A percentile compares a stretch with the other conserved stretches of the same genome.
Conservation (phyloP, 37 sponge, comb jelly and placozoan species). For the Mnemiopsis leidyi region DNA sequence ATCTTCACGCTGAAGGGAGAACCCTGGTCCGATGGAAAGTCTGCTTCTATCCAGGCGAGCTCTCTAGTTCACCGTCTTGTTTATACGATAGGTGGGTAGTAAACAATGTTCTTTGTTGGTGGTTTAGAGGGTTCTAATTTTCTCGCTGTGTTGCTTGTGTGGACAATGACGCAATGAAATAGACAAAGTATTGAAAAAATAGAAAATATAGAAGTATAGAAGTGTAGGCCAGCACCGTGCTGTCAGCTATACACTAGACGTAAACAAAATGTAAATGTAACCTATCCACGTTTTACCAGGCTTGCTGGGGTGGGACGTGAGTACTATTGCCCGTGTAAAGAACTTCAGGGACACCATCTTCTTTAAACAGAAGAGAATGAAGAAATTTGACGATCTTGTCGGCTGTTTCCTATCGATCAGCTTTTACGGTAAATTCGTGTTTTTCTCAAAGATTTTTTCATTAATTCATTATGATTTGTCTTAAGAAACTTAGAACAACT, state of each 20-base stretch:
- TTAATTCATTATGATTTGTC: too few species aligned
- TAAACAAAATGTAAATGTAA: too few species aligned
- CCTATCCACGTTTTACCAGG: background rate
- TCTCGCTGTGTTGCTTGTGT: too few species aligned
- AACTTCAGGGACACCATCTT: conserved; percentile 64
- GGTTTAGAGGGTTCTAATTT: too few species aligned
- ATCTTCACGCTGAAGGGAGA: conserved; percentile 64
- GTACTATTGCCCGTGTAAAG: conserved; percentile 43
- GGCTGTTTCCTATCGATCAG: conserved; percentile 39
- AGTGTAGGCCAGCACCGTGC: too few species aligned
- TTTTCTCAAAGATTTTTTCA: too few species aligned
- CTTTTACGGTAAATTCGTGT: conserved; percentile 51
- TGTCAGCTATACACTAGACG: too few species aligned
- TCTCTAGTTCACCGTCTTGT: conserved; percentile 54
- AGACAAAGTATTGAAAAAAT: too few species aligned
- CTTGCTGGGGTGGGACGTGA: conserved; percentile 47
- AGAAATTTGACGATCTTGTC: conserved; percentile 54
- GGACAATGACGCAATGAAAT: too few species aligned
- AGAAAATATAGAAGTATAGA: too few species aligned
- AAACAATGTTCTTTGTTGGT: too few species aligned
- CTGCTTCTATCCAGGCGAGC: conserved; percentile 13
- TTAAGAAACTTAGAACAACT: too few species aligned
- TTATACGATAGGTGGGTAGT: background rate
- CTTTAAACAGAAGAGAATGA: conserved; percentile 60
- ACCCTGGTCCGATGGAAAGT: conserved; percentile 52